phyloP scores from a whole-genome alignment of 2,888 invertebrate genomes.

The Spisula subtruncata region DNA sequence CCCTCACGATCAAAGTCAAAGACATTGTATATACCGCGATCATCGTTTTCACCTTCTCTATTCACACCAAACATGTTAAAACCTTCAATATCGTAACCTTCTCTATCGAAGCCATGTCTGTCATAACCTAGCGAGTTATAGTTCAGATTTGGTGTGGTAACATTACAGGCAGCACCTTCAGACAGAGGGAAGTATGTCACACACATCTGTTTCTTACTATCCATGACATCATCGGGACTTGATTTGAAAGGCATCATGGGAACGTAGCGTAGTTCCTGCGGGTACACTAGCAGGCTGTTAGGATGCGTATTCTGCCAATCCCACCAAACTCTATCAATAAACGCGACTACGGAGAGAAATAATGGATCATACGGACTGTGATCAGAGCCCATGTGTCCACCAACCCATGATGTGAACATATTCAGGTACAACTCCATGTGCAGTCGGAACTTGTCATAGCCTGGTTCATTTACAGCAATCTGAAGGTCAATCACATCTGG shows the following conservation, averaged over 20 bases:
- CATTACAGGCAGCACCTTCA: constrained; percentile 80
- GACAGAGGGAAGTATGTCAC: constrained; percentile 83
- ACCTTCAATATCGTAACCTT: constrained; percentile 82
- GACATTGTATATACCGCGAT: constrained; percentile 78
- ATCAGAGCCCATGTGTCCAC: constrained; percentile 85
- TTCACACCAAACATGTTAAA: constrained; percentile 81
- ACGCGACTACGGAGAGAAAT: constrained; percentile 85
- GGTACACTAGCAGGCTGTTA: constrained; percentile 80
- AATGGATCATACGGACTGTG: constrained; percentile 85
- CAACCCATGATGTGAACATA: constrained; percentile 84
- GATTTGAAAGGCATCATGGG: constrained; percentile 84
- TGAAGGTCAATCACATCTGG: constrained; percentile 85
- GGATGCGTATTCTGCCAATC: constrained; percentile 83
- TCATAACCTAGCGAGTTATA: constrained; percentile 78
- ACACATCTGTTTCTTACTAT: constrained; percentile 83
- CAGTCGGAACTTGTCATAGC: constrained; percentile 81
- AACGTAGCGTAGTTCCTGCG: constrained; percentile 78
- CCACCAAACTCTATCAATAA: constrained; percentile 85
- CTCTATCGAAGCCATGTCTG: constrained; percentile 81
- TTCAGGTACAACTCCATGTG: constrained; percentile 80
- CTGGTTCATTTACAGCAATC: constrained; percentile 79
- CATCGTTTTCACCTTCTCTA: constrained; percentile 77
- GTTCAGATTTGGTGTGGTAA: constrained; percentile 76
- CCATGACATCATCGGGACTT: constrained; percentile 85
- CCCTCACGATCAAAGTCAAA: constrained; percentile 83